phyloP scores from a whole-genome alignment of 2,797 vertebrate genomes.

The Acanthiza pusilla region DNA sequence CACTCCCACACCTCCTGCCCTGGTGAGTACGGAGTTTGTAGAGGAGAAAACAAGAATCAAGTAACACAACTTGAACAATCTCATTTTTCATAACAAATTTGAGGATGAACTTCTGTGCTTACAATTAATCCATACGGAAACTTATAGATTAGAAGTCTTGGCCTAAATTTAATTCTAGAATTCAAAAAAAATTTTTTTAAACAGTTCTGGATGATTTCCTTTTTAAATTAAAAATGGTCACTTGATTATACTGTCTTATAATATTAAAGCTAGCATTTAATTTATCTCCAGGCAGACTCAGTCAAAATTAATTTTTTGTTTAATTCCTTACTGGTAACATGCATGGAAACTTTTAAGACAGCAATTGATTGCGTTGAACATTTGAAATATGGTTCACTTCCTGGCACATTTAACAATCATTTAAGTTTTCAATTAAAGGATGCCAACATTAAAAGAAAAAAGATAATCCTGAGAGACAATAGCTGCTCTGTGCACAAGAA shows the following conservation, averaged over 20 bases:
- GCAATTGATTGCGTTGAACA: neutral
- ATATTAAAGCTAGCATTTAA: neutral
- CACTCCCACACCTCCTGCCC: neutral
- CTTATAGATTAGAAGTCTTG: neutral
- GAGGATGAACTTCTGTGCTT: neutral
- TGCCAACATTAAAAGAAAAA: neutral
- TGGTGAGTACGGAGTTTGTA: accelerated
- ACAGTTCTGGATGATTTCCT: neutral
- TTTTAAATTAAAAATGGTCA: neutral
- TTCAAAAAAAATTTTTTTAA: neutral
- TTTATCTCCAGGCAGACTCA: neutral
- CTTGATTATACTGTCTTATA: neutral
- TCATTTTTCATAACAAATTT: neutral
- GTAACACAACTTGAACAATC: neutral
- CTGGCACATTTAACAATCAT: neutral
- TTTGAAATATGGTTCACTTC: conserved; percentile 11
- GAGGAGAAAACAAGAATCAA: neutral
- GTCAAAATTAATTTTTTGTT: conserved; percentile 13
- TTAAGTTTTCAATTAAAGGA: conserved; percentile 20
- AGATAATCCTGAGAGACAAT: neutral
- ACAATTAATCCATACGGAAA: neutral
- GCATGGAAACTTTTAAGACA: neutral
- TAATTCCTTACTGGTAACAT: conserved; percentile 3
- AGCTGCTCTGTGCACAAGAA: neutral
- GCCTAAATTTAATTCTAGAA: neutral